phyloP scores from a whole-genome alignment of 2,797 vertebrate genomes.

The Enteromius mattozi region DNA sequence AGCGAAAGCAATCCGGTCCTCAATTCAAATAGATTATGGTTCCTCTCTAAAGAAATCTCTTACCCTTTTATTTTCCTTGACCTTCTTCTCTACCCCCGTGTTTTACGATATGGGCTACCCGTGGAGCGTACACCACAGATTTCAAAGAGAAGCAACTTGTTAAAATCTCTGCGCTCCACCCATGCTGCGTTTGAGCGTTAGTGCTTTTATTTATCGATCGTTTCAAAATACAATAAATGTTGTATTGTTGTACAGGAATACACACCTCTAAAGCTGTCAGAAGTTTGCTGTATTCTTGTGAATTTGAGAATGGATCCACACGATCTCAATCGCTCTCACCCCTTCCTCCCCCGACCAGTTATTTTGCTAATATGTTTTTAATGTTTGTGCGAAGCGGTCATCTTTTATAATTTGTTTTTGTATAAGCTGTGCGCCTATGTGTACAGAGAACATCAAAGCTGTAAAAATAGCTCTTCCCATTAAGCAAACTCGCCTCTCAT shows the following conservation, averaged over 20 bases:
- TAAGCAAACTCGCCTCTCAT: constrained; percentile 82
- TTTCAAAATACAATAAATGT: constrained; percentile 67
- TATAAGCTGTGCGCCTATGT: constrained; percentile 83
- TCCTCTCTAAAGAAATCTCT: constrained; percentile 67
- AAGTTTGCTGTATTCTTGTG: not conserved
- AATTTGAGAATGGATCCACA: not conserved
- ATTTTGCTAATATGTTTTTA: constrained; percentile 86
- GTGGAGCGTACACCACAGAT: constrained; percentile 49
- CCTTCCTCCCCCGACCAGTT: constrained; percentile 64
- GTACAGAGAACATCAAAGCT: constrained; percentile 81
- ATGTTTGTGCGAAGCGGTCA: constrained; percentile 82
- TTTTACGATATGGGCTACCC: constrained; percentile 35
- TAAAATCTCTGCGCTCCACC: constrained; percentile 24
- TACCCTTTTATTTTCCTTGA: constrained; percentile 44
- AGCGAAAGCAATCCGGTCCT: constrained; percentile 68
- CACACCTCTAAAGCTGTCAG: not conserved
- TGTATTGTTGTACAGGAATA: not conserved
- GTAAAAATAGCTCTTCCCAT: constrained; percentile 86
- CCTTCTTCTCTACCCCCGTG: constrained; percentile 54
- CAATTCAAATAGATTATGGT: constrained; percentile 74
- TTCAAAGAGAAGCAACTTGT: constrained; percentile 69
- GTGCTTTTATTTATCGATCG: constrained; percentile 64
- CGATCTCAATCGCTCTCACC: not conserved
- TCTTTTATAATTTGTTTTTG: constrained; percentile 85
- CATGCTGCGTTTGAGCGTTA: constrained; percentile 64